A percentile compares a stretch with the other conserved stretches of the same genome.
Evolutionary conservation across 2,113 vertebrate genomes (phyloP).

Genomic region (Hippotragus niger): DNA sequence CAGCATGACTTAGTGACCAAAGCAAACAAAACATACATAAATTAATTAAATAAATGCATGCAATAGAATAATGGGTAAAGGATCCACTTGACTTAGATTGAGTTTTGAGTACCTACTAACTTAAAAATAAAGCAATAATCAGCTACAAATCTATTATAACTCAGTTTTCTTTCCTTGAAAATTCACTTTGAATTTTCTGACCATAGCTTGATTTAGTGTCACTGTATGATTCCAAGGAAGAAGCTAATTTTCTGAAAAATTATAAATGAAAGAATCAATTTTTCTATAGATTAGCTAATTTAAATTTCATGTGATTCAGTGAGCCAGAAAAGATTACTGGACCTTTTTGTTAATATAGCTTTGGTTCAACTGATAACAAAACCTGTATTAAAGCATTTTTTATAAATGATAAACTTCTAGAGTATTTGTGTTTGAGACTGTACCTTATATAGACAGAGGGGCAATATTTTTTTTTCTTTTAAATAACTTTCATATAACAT

Average conservation of each 20-base stretch:
- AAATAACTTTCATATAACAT: background rate
- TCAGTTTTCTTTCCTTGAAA: constrained; percentile 5
- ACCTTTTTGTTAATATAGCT: constrained; percentile 39
- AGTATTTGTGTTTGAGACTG: constrained; percentile 18
- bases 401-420: background rate
- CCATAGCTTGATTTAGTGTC: background rate
- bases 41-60: background rate
- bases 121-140: constrained; percentile 41
- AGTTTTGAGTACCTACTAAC: background rate
- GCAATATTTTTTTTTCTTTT: background rate
- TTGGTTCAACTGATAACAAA: constrained; percentile 48
- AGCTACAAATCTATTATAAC: constrained; percentile 35
- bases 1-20: background rate
- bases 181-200: background rate
- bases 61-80: background rate
- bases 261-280: constrained; percentile 31
- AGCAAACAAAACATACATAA: background rate
- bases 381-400: constrained; percentile 28
- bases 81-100: background rate
- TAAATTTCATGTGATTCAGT: constrained; percentile 69
- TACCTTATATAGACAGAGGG: background rate
- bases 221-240: constrained; percentile 31
- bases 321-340: constrained; percentile 46
- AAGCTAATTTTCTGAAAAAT: constrained; percentile 17
- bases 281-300: constrained; percentile 69